These are phyloP conservation scores for Drosophila quinaria DNA, from an alignment of 2,888 invertebrate species.

Conservation along the genomic window DNA sequence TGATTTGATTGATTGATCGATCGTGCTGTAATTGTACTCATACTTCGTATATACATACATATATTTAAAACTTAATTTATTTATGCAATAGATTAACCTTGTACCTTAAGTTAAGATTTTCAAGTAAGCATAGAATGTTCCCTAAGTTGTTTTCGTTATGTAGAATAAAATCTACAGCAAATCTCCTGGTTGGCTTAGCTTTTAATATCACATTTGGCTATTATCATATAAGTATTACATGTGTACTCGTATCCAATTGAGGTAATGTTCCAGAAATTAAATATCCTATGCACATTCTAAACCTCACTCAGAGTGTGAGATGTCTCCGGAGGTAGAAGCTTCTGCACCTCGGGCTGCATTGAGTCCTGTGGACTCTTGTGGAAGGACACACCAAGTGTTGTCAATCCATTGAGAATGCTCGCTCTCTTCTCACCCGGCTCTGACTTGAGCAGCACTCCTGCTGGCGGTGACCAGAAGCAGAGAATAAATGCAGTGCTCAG, in stretches of 20 bases:
- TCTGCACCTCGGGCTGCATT: conserved; percentile 53
- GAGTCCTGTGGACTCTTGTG: conserved; percentile 39
- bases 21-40: conserved; percentile 47
- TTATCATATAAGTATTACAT: conserved; percentile 16
- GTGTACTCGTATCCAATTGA: conserved; percentile 7
- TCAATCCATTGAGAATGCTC: conserved; percentile 31
- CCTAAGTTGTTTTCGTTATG: conserved; percentile 77
- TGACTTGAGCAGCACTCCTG: conserved; percentile 37
- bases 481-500: conserved; percentile 82
- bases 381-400: conserved; percentile 32
- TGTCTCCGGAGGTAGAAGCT: conserved; percentile 35
- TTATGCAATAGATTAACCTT: conserved; percentile 37
- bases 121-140: conserved; percentile 69
- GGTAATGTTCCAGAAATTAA: conserved; percentile 13
- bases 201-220: conserved; percentile 67
- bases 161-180: conserved; percentile 69
- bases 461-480: conserved; percentile 72
- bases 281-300: conserved; percentile 1
- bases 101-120: conserved; percentile 59
- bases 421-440: conserved; percentile 44
- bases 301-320: conserved; percentile 35
- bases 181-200: conserved; percentile 52
- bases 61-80: background rate
- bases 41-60: background rate
- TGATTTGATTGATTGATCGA: conserved; percentile 27